Evolutionary conservation across 2,113 vertebrate species (phyloP), one percentile per base, ranked within the genome.

Genomic region (Ondatra zibethicus): DNA sequence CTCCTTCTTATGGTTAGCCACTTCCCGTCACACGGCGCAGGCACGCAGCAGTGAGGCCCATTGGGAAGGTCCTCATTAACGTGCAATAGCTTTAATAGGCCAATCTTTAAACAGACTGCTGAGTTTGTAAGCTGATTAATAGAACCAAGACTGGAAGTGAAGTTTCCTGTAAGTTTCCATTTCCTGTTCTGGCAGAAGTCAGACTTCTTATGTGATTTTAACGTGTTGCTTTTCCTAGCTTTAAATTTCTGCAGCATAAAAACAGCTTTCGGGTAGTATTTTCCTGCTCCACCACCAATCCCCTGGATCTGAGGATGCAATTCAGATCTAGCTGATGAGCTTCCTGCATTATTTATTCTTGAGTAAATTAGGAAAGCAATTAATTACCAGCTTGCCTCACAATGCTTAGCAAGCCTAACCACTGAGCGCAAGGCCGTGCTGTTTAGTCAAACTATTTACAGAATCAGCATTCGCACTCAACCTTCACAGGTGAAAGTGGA

Each of bases 291-390:
- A 31, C 14, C 75, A 91, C 52, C 36, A 94, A 31, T 55, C 93
- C 33, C 45, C 58, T 55, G 87, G 85, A 61, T 94, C 72, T 86
- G 52, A 76, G 77, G 63, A 93, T 77, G 78, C 91, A 94, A 93
- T 96, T 96, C 66, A 87, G 72, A 95, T 94, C 33, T 91, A 27
- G 78, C 82, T 94, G 92, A 96, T 78, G 73, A 91, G 42, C 66
- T 94, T 95, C 72, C 50, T 97, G 63, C 81, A 91, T 97, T 97
- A 97, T 96, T 97, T 97, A 97, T 97, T 76, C 50, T 91, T 27
- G 11, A 91, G 73, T 55, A 97, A 98, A 91, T 96, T 92, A 96
- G 77, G 70, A 95, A 92, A 97, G 50, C 50, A 58, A 58, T 58
- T 58, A 55, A 93, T 97, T 89, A 93, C 70, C 73, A 94, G 19